These are phyloP conservation scores for Acanthurus tractus DNA, from an alignment of 2,797 vertebrate species.

Conservation along the genomic window DNA sequence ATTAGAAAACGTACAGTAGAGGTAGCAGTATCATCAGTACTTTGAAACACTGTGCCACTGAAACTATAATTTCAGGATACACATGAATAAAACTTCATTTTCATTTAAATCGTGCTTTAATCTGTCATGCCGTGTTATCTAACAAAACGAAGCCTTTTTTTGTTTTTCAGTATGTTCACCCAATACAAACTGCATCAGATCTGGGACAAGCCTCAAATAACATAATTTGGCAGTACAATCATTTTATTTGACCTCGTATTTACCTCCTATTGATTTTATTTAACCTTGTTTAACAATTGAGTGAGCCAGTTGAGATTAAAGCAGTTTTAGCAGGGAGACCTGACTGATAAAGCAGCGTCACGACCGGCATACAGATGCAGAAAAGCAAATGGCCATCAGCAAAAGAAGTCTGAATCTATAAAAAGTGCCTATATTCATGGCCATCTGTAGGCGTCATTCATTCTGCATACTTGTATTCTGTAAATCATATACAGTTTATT, in stretches of 20 bases:
- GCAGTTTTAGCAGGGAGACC: conserved; percentile 47
- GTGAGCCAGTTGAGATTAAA: conserved; percentile 52
- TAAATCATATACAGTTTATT: not conserved
- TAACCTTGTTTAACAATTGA: conserved; percentile 61
- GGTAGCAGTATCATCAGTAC: not conserved
- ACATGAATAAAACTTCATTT: conserved; percentile 13
- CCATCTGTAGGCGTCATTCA: not conserved
- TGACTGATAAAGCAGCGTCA: conserved; percentile 22
- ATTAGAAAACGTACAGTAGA: too few relatives aligned
- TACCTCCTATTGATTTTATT: conserved; percentile 57
- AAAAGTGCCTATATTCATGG: not conserved
- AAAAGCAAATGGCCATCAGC: conserved; percentile 27
- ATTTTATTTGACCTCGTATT: conserved; percentile 59
- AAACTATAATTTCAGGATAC: conserved; percentile 4
- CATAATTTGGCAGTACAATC: conserved; percentile 23
- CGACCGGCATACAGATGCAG: conserved; percentile 46
- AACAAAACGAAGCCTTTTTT: not conserved
- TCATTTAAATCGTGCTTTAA: conserved; percentile 25
- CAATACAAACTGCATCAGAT: conserved; percentile 7
- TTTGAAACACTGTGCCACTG: not conserved
- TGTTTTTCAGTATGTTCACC: conserved; percentile 9
- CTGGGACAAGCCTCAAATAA: conserved; percentile 22
- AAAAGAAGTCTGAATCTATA: not conserved
- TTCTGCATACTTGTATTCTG: not conserved
- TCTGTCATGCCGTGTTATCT: conserved; percentile 21